These are phyloP conservation scores for pig (Sus scrofa) DNA, from an alignment of 2,113 vertebrate species.

Conservation along the genomic window T2T-Sscrofa CM000818.6:74041001-74041500, in stretches of 20 bases:
- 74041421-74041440: slow-evolving; percentile 45
- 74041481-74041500: neutral
- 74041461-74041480: neutral
- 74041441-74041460: neutral
- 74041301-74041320: neutral
- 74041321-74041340: neutral
- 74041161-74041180: too few relatives aligned
- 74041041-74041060: too few relatives aligned
- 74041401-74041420: neutral
- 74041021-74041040: too few relatives aligned
- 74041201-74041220: too few relatives aligned
- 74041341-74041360: neutral
- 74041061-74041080: too few relatives aligned
- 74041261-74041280: neutral
- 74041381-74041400: neutral
- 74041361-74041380: neutral
- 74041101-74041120: too few relatives aligned
- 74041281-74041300: neutral
- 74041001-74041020: too few relatives aligned
- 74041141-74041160: too few relatives aligned
- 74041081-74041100: too few relatives aligned
- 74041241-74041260: neutral
- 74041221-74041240: too few relatives aligned
- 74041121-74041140: too few relatives aligned
- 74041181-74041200: too few relatives aligned